phyloP scores from a whole-genome alignment of 1,140 invertebrate species.

The Trissolcus basalis region DNA sequence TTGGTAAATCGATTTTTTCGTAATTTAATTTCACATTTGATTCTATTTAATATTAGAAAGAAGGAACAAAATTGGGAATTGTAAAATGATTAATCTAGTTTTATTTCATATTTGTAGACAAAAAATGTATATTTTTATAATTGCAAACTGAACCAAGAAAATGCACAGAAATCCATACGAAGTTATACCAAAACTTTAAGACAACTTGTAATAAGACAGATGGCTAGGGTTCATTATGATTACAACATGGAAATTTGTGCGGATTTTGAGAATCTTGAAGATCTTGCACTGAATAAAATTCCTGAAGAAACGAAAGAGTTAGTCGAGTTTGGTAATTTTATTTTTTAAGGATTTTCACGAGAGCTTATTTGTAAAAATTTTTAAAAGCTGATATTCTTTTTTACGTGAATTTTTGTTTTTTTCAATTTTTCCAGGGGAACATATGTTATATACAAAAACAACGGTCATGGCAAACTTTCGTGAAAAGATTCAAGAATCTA shows the following conservation, averaged over 20 bases:
- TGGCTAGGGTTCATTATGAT: constrained; percentile 74
- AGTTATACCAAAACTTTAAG: constrained; percentile 71
- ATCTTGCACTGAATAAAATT: constrained; percentile 77
- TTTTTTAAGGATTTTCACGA: no score
- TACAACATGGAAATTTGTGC: constrained; percentile 81
- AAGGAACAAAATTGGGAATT: no score
- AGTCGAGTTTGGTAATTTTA: constrained; percentile 75
- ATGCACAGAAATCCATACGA: constrained; percentile 74
- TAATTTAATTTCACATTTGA: no score
- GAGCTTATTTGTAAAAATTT: no score
- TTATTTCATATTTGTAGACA: constrained; percentile 53
- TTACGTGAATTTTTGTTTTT: no score
- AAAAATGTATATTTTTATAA: constrained; percentile 81
- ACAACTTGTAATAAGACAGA: constrained; percentile 74
- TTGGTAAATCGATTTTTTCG: constrained; percentile 65
- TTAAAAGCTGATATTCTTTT: not conserved
- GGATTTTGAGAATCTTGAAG: constrained; percentile 79
- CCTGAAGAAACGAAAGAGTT: constrained; percentile 84
- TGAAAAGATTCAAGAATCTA: constrained; percentile 79
- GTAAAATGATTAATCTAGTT: not conserved
- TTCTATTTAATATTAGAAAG: no score
- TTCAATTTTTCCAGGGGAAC: constrained; percentile 78
- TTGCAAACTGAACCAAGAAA: constrained; percentile 74
- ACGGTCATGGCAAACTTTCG: constrained; percentile 79
- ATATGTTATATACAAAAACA: constrained; percentile 80